These are phyloP conservation scores for Pantherophis vulpinus DNA, from an alignment of 2,797 vertebrate genomes.

Conservation along the genomic window DNA sequence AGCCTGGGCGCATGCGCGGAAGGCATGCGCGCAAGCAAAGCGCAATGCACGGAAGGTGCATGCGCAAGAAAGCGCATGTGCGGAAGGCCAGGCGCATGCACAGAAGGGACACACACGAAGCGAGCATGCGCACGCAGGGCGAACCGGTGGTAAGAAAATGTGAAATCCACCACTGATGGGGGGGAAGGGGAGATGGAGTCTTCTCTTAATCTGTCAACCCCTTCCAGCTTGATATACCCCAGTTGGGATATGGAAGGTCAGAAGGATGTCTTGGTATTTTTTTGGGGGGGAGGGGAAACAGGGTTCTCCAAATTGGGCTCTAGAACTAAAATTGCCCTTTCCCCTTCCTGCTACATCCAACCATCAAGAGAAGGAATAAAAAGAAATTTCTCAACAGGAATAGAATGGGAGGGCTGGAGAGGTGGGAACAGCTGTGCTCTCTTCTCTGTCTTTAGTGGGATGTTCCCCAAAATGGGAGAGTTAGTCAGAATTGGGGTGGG, in stretches of 20 bases:
- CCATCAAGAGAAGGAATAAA: not conserved
- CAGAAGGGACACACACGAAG: too few relatives aligned
- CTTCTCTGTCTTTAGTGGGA: not conserved
- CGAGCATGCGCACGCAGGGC: too few relatives aligned
- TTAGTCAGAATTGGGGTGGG: not conserved
- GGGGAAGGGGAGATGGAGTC: not conserved
- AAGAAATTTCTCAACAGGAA: not conserved
- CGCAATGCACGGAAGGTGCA: too few relatives aligned
- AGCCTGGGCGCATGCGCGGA: too few relatives aligned
- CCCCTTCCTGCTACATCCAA: not conserved
- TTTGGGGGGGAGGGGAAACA: accelerated
- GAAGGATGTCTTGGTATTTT: not conserved
- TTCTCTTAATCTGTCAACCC: not conserved
- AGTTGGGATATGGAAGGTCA: too few relatives aligned
- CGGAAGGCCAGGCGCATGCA: too few relatives aligned
- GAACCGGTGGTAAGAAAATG: too few relatives aligned
- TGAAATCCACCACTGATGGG: too few relatives aligned
- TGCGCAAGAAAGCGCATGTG: too few relatives aligned
- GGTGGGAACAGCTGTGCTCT: not conserved
- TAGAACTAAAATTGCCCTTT: not conserved
- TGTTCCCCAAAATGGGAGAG: not conserved
- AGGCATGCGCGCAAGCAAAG: too few relatives aligned
- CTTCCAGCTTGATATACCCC: not conserved
- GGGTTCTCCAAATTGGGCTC: not conserved
- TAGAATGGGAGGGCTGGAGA: not conserved